Evolutionary conservation across 2,888 invertebrate genomes (phyloP).

Genomic region (Rotaria sp.): DNA sequence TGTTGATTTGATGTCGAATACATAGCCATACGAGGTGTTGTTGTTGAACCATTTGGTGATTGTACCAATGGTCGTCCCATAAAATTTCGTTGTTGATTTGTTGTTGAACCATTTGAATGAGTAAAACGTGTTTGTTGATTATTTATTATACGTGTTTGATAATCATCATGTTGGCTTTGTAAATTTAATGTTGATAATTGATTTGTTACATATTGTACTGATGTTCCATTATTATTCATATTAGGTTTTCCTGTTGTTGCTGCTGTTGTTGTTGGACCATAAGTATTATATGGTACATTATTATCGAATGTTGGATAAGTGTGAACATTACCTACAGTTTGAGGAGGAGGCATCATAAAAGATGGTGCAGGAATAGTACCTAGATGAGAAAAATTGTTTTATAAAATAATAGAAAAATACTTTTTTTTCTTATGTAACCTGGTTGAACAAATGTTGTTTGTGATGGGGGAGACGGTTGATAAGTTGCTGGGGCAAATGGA

Average conservation of each 20-base stretch:
- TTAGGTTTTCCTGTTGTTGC: background rate
- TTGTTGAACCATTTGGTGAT: background rate
- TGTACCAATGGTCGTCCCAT: background rate
- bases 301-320: background rate
- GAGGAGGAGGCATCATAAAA: background rate
- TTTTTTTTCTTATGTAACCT: background rate
- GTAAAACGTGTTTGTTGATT: background rate
- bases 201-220: slow-evolving; percentile 3
- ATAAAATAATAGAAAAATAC: background rate
- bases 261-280: background rate
- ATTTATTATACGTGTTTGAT: background rate
- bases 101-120: background rate
- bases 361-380: background rate
- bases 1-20: slow-evolving; percentile 19
- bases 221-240: background rate
- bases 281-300: background rate
- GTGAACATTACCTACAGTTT: background rate
- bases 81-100: slow-evolving; percentile 4
- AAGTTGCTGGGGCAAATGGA: slow-evolving; percentile 3
- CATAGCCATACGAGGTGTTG: background rate
- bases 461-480: background rate
- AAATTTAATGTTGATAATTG: background rate
- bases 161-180: background rate
- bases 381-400: background rate
- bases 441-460: slow-evolving; percentile 13